Evolutionary conservation across 2,113 vertebrate genomes (phyloP).

Genomic region (Aix galericulata): DNA sequence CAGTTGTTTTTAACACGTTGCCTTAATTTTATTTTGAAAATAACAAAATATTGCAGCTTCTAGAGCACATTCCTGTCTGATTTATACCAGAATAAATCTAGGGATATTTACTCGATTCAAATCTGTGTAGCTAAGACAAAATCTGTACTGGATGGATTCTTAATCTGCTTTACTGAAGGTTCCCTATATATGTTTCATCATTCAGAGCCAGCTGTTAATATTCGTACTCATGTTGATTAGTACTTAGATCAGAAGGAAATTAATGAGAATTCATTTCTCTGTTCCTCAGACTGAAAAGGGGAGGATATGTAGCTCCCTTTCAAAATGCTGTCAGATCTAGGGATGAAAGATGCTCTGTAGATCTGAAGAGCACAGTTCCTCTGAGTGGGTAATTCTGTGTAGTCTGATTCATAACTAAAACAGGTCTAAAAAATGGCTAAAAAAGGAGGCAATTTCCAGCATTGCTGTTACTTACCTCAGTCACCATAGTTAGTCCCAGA

Average conservation of each 20-base stretch:
- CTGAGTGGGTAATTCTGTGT: background rate
- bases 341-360: background rate
- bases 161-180: background rate
- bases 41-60: background rate
- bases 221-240: background rate
- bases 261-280: background rate
- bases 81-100: slow-evolving; percentile 31
- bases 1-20: background rate
- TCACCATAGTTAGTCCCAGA: slow-evolving; percentile 98
- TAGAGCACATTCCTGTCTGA: background rate
- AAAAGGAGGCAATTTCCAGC: background rate
- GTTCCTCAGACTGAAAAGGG: background rate
- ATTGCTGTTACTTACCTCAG: slow-evolving; percentile 82
- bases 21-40: slow-evolving; percentile 39
- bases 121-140: slow-evolving; percentile 42
- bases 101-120: slow-evolving; percentile 12
- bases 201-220: slow-evolving; percentile 3
- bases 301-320: background rate
- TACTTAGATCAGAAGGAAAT: background rate
- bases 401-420: background rate
- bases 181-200: background rate
- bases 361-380: background rate
- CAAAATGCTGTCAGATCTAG: background rate
- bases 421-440: background rate
- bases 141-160: slow-evolving; percentile 13